Base-by-base conservation (phyloP, 2,888 invertebrate species). In the Clivina fossor region DNA sequence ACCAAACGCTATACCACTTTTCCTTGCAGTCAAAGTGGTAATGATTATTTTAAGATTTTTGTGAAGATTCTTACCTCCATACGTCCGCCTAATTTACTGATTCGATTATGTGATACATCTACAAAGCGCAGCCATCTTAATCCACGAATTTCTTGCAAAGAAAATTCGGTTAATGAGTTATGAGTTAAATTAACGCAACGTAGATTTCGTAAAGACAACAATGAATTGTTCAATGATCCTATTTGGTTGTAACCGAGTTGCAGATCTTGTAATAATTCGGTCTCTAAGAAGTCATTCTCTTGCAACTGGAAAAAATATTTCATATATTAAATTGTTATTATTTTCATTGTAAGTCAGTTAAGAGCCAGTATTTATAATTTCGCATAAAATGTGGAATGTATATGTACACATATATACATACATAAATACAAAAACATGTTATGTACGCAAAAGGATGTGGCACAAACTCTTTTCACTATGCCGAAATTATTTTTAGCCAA, bases 81-180 rank as follows among this genome's bases (percentile, higher is more conserved):
- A 57, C 83, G 79, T 38, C 86, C 86, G 9, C 78, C 79, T 24
- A 89, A 71, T 38, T 79, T 80, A 44, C 76, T 78, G 51, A 92
- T 89, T 69, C 79, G 81, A 70, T 91, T 92, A 68, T 83, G 80
- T 2, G 90, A 90, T 18, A 91, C 75, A 73, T 90, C 90, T 51
- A 91, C 80, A 11, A 83, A 78, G 41, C 81, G 81, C n/a, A 92
- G 73, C 60, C 80, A 80, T 61, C 82, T 81, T 56, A 91, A 72
- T 0, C 90, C 90, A 55, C 84, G 83, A 38, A 91, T 82, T 71
- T 91, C 88, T 69, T 86, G 83, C 66, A 91, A 80, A 0, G 89
- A 89, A 74, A 92, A 91, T 66, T 89, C 88, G 1, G 80, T 78
- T 54, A 91, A 77, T 30, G 79, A 77, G 69, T 92, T 92, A 68